These are phyloP conservation scores for Scomberomorus guttatus DNA, from an alignment of 2,797 vertebrate genomes.

Conservation along the genomic window DNA sequence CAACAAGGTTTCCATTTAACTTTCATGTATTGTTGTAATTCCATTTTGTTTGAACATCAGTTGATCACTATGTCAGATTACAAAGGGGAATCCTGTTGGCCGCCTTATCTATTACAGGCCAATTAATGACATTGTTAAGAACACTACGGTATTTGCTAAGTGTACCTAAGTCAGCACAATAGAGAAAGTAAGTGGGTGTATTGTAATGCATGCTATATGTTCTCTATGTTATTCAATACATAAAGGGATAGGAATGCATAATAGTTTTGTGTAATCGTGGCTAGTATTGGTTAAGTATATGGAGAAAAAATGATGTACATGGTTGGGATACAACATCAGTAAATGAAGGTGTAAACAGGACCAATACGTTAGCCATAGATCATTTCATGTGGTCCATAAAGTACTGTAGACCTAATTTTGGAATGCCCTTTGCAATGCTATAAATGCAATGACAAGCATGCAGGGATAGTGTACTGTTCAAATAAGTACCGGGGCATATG, in stretches of 20 bases:
- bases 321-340: constrained; percentile 35
- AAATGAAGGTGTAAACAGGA: constrained; percentile 54
- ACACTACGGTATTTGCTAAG: not conserved
- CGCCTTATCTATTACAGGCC: not conserved
- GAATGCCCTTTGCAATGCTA: constrained; percentile 38
- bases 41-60: not conserved
- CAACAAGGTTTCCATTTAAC: not conserved
- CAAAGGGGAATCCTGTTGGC: not conserved
- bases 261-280: constrained; percentile 32
- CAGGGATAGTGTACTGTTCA: constrained; percentile 12
- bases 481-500: constrained; percentile 4
- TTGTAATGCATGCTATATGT: not conserved
- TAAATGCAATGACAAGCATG: constrained; percentile 28
- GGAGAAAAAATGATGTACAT: constrained; percentile 19
- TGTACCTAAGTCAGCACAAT: not conserved
- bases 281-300: constrained; percentile 26
- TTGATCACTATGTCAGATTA: not conserved
- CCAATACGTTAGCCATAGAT: constrained; percentile 49
- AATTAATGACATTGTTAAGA: not conserved
- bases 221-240: constrained; percentile 10
- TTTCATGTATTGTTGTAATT: not conserved
- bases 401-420: constrained; percentile 53
- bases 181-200: not conserved
- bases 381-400: constrained; percentile 75
- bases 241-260: constrained; percentile 17